Evolutionary conservation across 2,113 vertebrate genomes (phyloP).

Genomic region (Sceloporus tristichus): DNA sequence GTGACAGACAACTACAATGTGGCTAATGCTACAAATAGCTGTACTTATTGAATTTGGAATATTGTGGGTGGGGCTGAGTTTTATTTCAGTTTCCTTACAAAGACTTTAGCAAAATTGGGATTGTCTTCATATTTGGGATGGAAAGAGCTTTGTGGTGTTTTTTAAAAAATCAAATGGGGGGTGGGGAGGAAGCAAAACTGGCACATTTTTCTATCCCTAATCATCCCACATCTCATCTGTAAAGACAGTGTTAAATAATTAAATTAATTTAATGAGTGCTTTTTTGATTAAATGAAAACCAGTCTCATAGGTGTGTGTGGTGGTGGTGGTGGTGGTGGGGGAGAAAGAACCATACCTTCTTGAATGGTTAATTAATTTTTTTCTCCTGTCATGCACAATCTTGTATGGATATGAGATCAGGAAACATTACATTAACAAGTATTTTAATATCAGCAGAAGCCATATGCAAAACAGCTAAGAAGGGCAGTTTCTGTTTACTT

Average conservation of each 20-base stretch:
- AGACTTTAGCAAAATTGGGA: too few relatives aligned
- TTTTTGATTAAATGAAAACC: background rate
- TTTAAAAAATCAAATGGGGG: too few relatives aligned
- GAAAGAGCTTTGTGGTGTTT: too few relatives aligned
- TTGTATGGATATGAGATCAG: accelerated
- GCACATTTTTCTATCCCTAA: too few relatives aligned
- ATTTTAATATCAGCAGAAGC: background rate
- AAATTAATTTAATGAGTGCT: background rate
- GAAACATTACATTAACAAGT: background rate
- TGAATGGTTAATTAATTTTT: background rate
- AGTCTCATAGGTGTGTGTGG: background rate
- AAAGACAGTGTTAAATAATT: background rate
- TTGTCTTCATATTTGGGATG: too few relatives aligned
- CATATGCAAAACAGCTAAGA: background rate
- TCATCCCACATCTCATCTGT: background rate
- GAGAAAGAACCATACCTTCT: background rate
- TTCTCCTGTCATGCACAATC: background rate
- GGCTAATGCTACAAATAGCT: too few relatives aligned
- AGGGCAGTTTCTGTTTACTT: background rate
- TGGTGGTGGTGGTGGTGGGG: too few relatives aligned
- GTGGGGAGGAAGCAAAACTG: too few relatives aligned
- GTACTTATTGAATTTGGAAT: too few relatives aligned
- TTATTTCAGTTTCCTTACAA: too few relatives aligned
- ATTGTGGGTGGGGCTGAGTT: too few relatives aligned
- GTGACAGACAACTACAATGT: too few relatives aligned